These are phyloP conservation scores for Thunnus thynnus DNA, from an alignment of 2,113 vertebrate species.

Conservation along the genomic window DNA sequence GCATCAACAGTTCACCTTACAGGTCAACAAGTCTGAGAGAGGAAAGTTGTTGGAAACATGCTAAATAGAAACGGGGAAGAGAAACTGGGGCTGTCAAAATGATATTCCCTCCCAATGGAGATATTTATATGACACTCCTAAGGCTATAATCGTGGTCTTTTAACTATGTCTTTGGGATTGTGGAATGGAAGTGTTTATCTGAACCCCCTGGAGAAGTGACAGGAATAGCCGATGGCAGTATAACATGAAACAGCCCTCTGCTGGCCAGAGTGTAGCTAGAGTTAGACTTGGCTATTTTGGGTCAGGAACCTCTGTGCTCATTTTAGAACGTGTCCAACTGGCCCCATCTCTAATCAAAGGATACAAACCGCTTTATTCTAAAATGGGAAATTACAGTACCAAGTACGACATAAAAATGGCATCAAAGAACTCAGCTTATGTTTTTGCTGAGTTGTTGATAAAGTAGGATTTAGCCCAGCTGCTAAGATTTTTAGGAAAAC, in stretches of 20 bases:
- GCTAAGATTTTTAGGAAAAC: conserved; percentile 27
- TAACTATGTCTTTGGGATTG: conserved; percentile 79
- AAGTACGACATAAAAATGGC: conserved; percentile 61
- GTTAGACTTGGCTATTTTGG: conserved; percentile 75
- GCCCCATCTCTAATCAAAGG: conserved; percentile 73
- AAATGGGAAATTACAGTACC: conserved; percentile 76
- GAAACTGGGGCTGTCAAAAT: conserved; percentile 57
- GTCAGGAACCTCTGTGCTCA: conserved; percentile 62
- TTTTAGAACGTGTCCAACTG: conserved; percentile 65
- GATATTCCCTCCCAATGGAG: conserved; percentile 58
- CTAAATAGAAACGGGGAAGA: conserved; percentile 71
- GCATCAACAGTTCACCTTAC: conserved; percentile 68
- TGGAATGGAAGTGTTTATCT: conserved; percentile 83
- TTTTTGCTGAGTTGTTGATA: conserved; percentile 67
- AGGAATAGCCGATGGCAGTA: conserved; percentile 75
- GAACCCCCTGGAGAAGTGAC: conserved; percentile 68
- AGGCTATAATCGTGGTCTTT: conserved; percentile 82
- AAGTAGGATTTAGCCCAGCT: conserved; percentile 46
- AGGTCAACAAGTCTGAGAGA: conserved; percentile 59
- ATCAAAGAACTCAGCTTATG: conserved; percentile 51
- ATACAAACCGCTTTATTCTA: conserved; percentile 69
- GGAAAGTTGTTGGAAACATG: conserved; percentile 66
- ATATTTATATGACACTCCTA: conserved; percentile 79
- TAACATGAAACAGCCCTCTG: conserved; percentile 80
- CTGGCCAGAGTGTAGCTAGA: conserved; percentile 60